Base-by-base conservation (phyloP, 2,113 vertebrate genomes). In the Choloepus hoffmanni region DNA sequence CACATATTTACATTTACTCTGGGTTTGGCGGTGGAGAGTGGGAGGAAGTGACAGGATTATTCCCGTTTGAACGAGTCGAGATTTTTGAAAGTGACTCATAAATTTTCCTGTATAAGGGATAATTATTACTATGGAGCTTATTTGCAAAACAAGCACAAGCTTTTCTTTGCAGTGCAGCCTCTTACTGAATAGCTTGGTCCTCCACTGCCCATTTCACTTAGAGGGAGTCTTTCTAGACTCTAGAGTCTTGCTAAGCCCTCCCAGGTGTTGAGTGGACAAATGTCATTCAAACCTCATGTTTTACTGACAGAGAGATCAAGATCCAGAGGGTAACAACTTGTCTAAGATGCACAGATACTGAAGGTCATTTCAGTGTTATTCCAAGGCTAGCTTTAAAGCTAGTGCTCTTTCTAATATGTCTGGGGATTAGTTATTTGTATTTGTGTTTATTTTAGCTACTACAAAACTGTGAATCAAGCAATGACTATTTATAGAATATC, bases 131-230 rank as follows among this genome's bases (percentile, higher is more conserved):
- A 28, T 18, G 50, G 78, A 18, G 18, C 60, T 76, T 6, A 8
- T 14, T 2, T 24, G 23, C 28, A 13, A 19, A 76, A 36, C 36
- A 4, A 16, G 45, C 53, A 16, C 18, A 5, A 26, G 40, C 43
- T 19, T 33, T 36, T 15, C 24, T 43, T 24, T 12, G 10, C 4
- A 2, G 4, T 14, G 40, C 62, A 33, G 55, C 79, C 16, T 82
- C n/a, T 65, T 30, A 0, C 0, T 0, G 12, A 50, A 36, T 0
- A 8, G 7, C 4, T 1, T 3, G n/a, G 53, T 40, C 68, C 23
- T 15, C 36, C 24, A 1, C 0, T 0, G 33, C 16, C n/a, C 28
- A 0, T 3, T 6, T 10, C 43, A 0, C 43, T 13, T 21, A 26
- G 53, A 33, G n/a, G 28, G 13, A 13, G 12, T 30, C 40, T 28